Evolutionary conservation across 2,888 invertebrate species (phyloP).

Genomic region (Drosophila trichaetosa): DNA sequence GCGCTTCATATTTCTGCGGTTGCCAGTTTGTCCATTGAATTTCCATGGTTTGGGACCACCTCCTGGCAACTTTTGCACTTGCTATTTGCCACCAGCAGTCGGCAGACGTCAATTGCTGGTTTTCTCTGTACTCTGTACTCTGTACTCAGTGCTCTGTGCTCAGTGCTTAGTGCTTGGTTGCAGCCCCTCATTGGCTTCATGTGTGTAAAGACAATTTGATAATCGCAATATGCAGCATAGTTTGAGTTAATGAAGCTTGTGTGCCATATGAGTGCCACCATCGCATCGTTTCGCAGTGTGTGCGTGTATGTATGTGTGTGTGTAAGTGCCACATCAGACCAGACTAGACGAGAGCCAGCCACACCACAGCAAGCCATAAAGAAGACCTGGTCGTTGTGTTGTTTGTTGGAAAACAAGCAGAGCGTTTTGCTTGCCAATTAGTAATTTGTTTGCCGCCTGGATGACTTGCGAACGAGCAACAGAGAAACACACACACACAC

Average conservation of each 20-base stretch:
- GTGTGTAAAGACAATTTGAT: slow-evolving; percentile 79
- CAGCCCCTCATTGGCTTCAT: slow-evolving; percentile 63
- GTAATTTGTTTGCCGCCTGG: slow-evolving; percentile 73
- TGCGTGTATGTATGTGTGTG: neutral
- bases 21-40: slow-evolving; percentile 49
- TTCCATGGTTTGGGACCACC: slow-evolving; percentile 6
- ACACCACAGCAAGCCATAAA: slow-evolving; percentile 15
- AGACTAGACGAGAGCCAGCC: slow-evolving; percentile 17
- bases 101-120: slow-evolving; percentile 44
- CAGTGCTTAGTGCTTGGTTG: slow-evolving; percentile 3
- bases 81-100: slow-evolving; percentile 62
- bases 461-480: slow-evolving; percentile 31
- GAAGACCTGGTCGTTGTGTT: slow-evolving; percentile 47
- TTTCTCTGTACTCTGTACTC: slow-evolving; percentile 11
- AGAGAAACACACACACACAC: neutral
- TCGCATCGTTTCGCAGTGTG: slow-evolving; percentile 15
- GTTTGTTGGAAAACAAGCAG: slow-evolving; percentile 76
- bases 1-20: slow-evolving; percentile 76
- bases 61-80: slow-evolving; percentile 54
- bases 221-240: slow-evolving; percentile 79
- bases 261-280: slow-evolving; percentile 57
- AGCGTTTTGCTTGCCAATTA: slow-evolving; percentile 79
- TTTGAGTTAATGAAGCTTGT: slow-evolving; percentile 79
- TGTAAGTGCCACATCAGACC: slow-evolving; percentile 6
- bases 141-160: slow-evolving; percentile 5